These are phyloP conservation scores for Sebastes steindachneri DNA, from an alignment of 2,797 vertebrate species.

Conservation along the genomic window DNA sequence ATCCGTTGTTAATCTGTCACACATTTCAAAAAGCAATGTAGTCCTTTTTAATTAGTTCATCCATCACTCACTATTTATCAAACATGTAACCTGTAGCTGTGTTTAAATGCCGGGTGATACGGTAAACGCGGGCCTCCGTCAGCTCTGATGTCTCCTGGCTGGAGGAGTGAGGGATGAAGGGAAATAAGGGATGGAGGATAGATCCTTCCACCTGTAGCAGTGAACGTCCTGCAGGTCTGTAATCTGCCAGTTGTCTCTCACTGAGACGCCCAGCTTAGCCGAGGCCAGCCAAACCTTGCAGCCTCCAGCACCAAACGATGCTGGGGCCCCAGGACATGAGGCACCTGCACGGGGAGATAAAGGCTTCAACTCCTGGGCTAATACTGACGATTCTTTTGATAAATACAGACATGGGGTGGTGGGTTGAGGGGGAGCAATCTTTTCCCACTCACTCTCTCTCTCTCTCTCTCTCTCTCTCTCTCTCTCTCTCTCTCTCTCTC, in stretches of 20 bases:
- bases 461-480: slow-evolving; percentile 47
- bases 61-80: slow-evolving; percentile 36
- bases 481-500: slow-evolving; percentile 40
- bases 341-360: slow-evolving; percentile 85
- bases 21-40: slow-evolving; percentile 19
- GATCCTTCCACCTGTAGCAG: slow-evolving; percentile 75
- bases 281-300: slow-evolving; percentile 58
- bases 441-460: slow-evolving; percentile 54
- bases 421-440: slow-evolving; percentile 61
- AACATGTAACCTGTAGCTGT: slow-evolving; percentile 45
- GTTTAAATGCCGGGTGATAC: slow-evolving; percentile 48
- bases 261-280: slow-evolving; percentile 67
- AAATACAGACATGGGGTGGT: slow-evolving; percentile 76
- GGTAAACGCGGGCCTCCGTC: slow-evolving; percentile 16
- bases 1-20: background rate
- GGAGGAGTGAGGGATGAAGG: slow-evolving; percentile 21
- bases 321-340: slow-evolving; percentile 73
- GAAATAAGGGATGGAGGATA: slow-evolving; percentile 41
- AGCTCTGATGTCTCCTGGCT: slow-evolving; percentile 62
- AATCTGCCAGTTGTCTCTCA: slow-evolving; percentile 82
- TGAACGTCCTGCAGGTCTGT: slow-evolving; percentile 71
- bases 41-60: slow-evolving; percentile 48
- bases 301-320: slow-evolving; percentile 66
- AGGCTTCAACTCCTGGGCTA: slow-evolving; percentile 85
- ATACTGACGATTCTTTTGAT: slow-evolving; percentile 84